A percentile compares a stretch with the other conserved stretches of the same genome.
Evolutionary conservation across 2,888 invertebrate species (phyloP).

Genomic region (Agrotis exclamationis): DNA sequence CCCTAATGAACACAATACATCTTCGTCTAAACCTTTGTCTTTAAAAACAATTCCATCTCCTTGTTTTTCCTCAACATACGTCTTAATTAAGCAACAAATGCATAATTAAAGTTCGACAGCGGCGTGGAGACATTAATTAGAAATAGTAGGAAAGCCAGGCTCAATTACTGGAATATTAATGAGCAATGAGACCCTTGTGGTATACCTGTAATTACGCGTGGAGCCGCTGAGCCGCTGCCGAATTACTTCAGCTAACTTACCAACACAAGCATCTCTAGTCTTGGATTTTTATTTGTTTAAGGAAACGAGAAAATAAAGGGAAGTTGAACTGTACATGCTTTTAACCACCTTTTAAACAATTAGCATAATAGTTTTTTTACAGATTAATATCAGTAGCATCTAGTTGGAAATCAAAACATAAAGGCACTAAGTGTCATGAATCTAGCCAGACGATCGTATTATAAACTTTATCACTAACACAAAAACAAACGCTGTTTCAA

Average conservation of each 20-base stretch:
- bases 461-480: neutral
- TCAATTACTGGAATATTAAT: constrained; percentile 67
- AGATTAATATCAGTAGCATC: neutral
- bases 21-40: constrained; percentile 20
- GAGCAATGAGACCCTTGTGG: constrained; percentile 66
- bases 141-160: constrained; percentile 58
- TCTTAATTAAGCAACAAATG: constrained; percentile 58
- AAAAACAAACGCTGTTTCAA: neutral
- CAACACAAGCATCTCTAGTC: constrained; percentile 28
- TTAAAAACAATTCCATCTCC: constrained; percentile 39
- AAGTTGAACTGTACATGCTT: too few relatives aligned
- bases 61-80: constrained; percentile 32
- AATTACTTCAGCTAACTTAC: constrained; percentile 61
- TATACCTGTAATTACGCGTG: constrained; percentile 62
- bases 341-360: neutral
- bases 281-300: constrained; percentile 40
- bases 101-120: constrained; percentile 59
- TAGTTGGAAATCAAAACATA: neutral
- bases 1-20: constrained; percentile 32
- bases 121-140: constrained; percentile 61
- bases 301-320: constrained; percentile 12
- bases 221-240: constrained; percentile 39
- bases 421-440: neutral
- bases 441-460: neutral
- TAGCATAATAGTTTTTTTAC: neutral